phyloP scores from a whole-genome alignment of 2,797 vertebrate genomes.

The Brotogeris chrysoptera region DNA sequence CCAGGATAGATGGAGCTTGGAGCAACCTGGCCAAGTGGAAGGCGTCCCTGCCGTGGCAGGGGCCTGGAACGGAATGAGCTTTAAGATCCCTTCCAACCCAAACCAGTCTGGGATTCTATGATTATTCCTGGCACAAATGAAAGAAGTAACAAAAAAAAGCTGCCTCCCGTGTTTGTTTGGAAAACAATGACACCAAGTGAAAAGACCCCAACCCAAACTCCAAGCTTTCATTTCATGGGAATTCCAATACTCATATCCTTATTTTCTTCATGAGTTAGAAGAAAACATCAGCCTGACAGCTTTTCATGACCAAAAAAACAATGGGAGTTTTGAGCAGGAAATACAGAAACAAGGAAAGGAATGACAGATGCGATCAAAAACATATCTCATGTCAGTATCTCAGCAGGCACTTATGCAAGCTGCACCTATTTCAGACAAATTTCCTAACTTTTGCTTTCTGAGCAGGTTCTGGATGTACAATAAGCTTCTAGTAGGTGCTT shows the following conservation, averaged over 20 bases:
- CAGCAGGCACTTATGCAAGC: not conserved
- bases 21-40: not conserved
- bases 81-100: not conserved
- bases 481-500: not conserved
- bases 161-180: not conserved
- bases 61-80: not conserved
- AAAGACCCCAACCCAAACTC: not conserved
- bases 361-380: not conserved
- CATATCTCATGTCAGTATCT: not conserved
- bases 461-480: not conserved
- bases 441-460: not conserved
- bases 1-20: not conserved
- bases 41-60: not conserved
- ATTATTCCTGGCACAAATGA: not conserved
- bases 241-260: fast-evolving
- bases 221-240: not conserved
- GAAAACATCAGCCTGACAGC: not conserved
- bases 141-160: not conserved
- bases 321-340: not conserved
- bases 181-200: not conserved
- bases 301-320: not conserved
- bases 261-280: not conserved
- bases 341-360: not conserved
- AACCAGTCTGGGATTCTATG: not conserved
- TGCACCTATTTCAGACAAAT: not conserved